phyloP scores from a whole-genome alignment of 2,113 vertebrate species.

The Hiodon tergisus region DNA sequence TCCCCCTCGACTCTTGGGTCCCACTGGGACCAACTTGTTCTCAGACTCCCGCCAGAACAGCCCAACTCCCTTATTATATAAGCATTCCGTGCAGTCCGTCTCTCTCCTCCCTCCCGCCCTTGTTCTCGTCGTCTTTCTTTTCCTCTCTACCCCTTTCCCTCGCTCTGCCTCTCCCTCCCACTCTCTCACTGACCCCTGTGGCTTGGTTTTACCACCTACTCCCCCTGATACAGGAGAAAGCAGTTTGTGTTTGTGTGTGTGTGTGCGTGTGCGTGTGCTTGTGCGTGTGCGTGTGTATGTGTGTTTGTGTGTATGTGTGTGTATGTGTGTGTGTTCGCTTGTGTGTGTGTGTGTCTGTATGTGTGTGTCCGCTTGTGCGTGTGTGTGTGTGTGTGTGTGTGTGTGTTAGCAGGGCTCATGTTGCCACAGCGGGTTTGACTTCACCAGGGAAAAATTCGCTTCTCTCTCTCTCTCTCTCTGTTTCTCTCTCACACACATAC shows the following conservation, averaged over 20 bases:
- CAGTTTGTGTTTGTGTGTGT: background rate
- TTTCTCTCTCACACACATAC: constrained; percentile 9
- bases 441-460: background rate
- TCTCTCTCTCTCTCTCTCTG: background rate
- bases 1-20: too few relatives aligned
- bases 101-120: background rate
- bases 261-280: too few relatives aligned
- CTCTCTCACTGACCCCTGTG: background rate
- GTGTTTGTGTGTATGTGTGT: constrained; percentile 3
- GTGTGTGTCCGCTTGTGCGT: constrained; percentile 1
- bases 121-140: too few relatives aligned
- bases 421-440: too few relatives aligned
- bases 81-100: background rate
- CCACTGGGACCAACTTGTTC: too few relatives aligned
- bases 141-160: too few relatives aligned
- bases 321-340: background rate
- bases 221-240: background rate
- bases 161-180: too few relatives aligned
- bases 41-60: too few relatives aligned
- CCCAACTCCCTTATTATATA: background rate
- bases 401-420: background rate
- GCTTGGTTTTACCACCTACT: background rate
- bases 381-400: background rate
- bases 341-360: background rate
- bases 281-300: too few relatives aligned